Evolutionary conservation across 2,797 vertebrate species (phyloP).

Genomic region (Myripristis jacobus): DNA sequence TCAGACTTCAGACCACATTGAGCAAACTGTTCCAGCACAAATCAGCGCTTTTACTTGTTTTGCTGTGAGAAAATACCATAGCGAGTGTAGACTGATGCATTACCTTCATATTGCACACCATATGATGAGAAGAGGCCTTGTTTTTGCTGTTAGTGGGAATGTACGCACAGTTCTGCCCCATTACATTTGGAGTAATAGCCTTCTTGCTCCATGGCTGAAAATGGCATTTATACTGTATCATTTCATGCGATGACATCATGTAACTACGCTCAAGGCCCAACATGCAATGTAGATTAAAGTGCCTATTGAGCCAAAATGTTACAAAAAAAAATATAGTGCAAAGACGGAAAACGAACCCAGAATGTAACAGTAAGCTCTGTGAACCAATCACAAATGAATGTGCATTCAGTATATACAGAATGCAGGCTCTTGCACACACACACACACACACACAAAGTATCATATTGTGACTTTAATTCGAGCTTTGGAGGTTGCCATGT

Average conservation of each 20-base stretch:
- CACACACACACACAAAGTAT: neutral
- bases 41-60: slow-evolving; percentile 44
- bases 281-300: slow-evolving; percentile 38
- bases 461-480: neutral
- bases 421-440: neutral
- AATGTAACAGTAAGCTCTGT: slow-evolving; percentile 23
- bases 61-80: slow-evolving; percentile 36
- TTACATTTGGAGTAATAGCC: slow-evolving; percentile 19
- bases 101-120: slow-evolving; percentile 24
- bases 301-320: slow-evolving; percentile 34
- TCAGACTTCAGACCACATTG: slow-evolving; percentile 26
- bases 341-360: slow-evolving; percentile 48
- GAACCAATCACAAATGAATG: slow-evolving; percentile 19
- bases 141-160: slow-evolving; percentile 23
- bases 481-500: too few relatives aligned
- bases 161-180: slow-evolving; percentile 41
- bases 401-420: neutral
- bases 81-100: slow-evolving; percentile 44
- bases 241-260: slow-evolving; percentile 68
- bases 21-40: slow-evolving; percentile 60
- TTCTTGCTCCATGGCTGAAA: slow-evolving; percentile 36
- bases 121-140: neutral
- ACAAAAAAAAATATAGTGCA: slow-evolving; percentile 27
- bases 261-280: slow-evolving; percentile 33
- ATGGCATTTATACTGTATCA: slow-evolving; percentile 43